These are phyloP conservation scores for Stenolophus ochropezus DNA, from an alignment of 2,888 invertebrate species.

Conservation along the genomic window DNA sequence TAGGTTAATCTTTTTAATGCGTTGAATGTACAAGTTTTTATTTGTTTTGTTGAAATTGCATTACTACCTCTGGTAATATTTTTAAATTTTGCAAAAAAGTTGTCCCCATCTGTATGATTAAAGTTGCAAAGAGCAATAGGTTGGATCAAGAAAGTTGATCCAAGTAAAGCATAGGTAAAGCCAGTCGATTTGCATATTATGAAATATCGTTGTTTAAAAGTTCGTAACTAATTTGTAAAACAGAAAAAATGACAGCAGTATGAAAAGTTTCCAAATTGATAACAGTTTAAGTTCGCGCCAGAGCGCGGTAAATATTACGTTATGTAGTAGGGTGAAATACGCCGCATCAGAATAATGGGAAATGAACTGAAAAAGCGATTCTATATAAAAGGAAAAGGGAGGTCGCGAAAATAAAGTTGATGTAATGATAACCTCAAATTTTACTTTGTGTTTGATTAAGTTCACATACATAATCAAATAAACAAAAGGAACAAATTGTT, in stretches of 20 bases:
- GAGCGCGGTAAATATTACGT: constrained; percentile 45
- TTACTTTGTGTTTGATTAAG: too few species aligned
- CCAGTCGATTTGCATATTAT: constrained; percentile 57
- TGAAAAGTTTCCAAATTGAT: constrained; percentile 58
- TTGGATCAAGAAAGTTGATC: constrained; percentile 33
- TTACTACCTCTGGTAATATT: neutral
- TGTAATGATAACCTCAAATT: too few species aligned
- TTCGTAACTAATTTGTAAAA: constrained; percentile 57
- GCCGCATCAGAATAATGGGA: constrained; percentile 45
- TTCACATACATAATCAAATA: too few species aligned
- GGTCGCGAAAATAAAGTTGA: constrained; percentile 2
- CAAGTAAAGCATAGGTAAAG: constrained; percentile 53
- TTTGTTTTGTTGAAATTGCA: too few species aligned
- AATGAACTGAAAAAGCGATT: constrained; percentile 52
- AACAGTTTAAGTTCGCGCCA: constrained; percentile 52
- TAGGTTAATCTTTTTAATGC: too few species aligned
- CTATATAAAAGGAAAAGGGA: constrained; percentile 20
- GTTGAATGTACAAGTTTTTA: too few species aligned
- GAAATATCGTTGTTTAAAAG: constrained; percentile 60
- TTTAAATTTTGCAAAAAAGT: neutral
- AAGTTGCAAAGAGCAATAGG: constrained; percentile 50
- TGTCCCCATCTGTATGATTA: constrained; percentile 31
- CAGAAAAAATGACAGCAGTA: constrained; percentile 57
- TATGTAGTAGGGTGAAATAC: constrained; percentile 22
- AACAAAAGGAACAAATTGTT: too few species aligned